Evolutionary conservation across 2,888 invertebrate genomes (phyloP), one percentile per base, ranked within the genome.

Genomic region (Camponotus fellah): DNA sequence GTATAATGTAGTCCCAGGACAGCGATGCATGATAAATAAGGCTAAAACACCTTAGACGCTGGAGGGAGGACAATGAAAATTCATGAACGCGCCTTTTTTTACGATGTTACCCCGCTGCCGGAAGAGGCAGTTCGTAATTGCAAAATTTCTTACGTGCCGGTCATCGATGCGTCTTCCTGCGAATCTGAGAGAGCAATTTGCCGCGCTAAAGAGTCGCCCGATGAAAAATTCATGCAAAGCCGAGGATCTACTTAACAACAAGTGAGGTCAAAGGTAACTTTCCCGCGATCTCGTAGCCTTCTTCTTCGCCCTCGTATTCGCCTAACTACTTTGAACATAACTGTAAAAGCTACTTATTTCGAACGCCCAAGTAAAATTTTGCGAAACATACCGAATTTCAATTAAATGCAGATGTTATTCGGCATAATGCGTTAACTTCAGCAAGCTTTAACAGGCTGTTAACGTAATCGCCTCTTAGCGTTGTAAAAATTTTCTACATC

Each of bases 201-300:
- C 83, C 64, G 64, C 72, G 80, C 81, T 88, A 88, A 83, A 65
- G 56, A 49, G 49, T 49, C 60, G 62, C 26, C 26, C 80, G 85
- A 89, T 81, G 85, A 87, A 89, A 83, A 86, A 83, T 85, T 87
- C 85, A 83, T 82, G 82, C 75, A 69, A 82, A 86, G 87, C 64
- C 83, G 85, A 82, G 72, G 60, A 80, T 74, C 74, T 80, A 80
- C 74, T 80, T 80, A 80, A 80, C 74, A 79, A 79, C 79, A 72
- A 80, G 79, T 74, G 75, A 12, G 32, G 79, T 71, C 79, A 71
- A 80, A 80, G 71, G 71, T 56, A 58, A 43, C 46, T 60, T 80
- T 71, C 34, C 60, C 46, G 58, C 43, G 53, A 60, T 71, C 58
- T 60, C 60, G 77, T 26, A 21, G 32, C 21, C 34, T 71, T 72